Base-by-base conservation (phyloP, 2,888 invertebrate genomes). In the Chirona hameri region DNA sequence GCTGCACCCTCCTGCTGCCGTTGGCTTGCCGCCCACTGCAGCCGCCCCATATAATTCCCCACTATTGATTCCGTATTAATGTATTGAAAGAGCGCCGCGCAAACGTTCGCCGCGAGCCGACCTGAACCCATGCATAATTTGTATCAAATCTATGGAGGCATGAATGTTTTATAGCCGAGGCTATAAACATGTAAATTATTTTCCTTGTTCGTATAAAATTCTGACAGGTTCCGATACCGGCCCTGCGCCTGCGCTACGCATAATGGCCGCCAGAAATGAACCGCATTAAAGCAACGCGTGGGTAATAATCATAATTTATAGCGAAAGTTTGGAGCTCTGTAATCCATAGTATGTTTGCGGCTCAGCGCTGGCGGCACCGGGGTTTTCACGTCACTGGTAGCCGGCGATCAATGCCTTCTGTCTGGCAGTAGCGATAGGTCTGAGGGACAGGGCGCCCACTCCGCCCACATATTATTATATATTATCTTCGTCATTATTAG, bases 161-260 rank as follows among this genome's bases (percentile, higher is more conserved):
- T 76, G 76, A 76, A 76, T 76, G 76, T 76, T 76, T 76, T 76
- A 76, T 76, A 29, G 21, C 15, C 21, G 21, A 76, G 52, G 27
- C 79, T 46, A 79, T 79, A 79, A 79, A 79, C 48, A 79, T 79
- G 79, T 79, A 79, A 79, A 79, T 79, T 79, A 52, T 52, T 52
- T 48, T 7, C 52, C 79, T 14, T 27, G 79, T 52, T 29, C 48
- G 27, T 27, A 76, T 76, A 76, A 14, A 76, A 76, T 76, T 76
- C 76, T 3, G 24, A 7, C 29, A 15, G 15, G n/a, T 14, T 15
- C 69, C 29, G n/a, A 29, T 69, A n/a, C 69, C n/a, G 29, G 69
- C 7, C 7, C 31, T 3, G 14, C 24, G 79, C 48, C 52, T 46
- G n/a, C n/a, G 79, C 27, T 14, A 48, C 48, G 48, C 79, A 79